Conservation (phyloP, 2,113 vertebrate species). For the Notarius quadriscutis region DNA sequence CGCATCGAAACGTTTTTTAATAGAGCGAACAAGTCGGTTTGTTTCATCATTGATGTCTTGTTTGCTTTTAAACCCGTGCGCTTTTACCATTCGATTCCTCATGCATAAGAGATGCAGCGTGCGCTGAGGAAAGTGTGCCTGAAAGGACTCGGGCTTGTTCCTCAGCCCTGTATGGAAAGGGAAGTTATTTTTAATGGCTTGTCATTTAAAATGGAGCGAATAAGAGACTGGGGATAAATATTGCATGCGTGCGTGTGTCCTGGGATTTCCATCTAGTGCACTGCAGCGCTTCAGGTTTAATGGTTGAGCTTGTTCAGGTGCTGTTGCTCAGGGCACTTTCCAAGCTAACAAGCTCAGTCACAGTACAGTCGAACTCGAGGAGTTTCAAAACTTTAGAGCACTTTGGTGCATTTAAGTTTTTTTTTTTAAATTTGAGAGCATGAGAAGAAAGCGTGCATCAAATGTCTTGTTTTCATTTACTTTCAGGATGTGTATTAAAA, state of each 20-base stretch:
- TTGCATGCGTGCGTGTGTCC: slow-evolving; percentile 44
- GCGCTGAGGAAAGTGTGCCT: slow-evolving; percentile 15
- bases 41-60: neutral
- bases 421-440: neutral
- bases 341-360: slow-evolving; percentile 30
- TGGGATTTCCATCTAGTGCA: slow-evolving; percentile 19
- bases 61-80: slow-evolving; percentile 22
- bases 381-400: slow-evolving; percentile 25
- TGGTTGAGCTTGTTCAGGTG: slow-evolving; percentile 46
- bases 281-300: slow-evolving; percentile 52
- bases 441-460: neutral
- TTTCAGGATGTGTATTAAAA: neutral
- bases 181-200: slow-evolving; percentile 59
- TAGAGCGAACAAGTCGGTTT: neutral
- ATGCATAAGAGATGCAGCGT: slow-evolving; percentile 20
- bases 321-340: slow-evolving; percentile 48
- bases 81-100: slow-evolving; percentile 1
- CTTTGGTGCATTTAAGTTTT: neutral
- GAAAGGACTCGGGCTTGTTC: slow-evolving; percentile 30
- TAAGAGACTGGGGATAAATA: slow-evolving; percentile 59
- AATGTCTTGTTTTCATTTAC: neutral
- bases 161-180: slow-evolving; percentile 40
- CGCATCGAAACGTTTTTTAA: neutral
- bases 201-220: slow-evolving; percentile 60
- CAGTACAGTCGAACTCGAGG: neutral